Conservation (phyloP, 2,113 vertebrate genomes). For the Miniopterus natalensis region DNA sequence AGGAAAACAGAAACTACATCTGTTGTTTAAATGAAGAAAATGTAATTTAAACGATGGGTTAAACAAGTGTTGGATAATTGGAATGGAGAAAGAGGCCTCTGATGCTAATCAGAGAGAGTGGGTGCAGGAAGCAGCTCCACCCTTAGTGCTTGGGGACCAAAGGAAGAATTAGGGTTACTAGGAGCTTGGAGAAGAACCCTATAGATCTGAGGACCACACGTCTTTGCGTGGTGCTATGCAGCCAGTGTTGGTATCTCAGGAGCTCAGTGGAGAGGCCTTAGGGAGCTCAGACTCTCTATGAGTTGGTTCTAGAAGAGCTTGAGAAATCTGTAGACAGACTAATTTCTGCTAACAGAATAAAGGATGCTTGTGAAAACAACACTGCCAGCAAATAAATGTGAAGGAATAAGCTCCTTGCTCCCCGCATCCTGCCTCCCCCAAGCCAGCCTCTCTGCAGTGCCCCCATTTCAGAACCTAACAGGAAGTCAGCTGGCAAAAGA, state of each 20-base stretch:
- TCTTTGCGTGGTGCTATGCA: background rate
- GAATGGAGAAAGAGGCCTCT: background rate
- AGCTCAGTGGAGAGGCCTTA: background rate
- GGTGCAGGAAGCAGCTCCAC: background rate
- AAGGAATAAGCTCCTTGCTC: background rate
- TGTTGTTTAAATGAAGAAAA: conserved; percentile 4
- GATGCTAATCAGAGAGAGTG: background rate
- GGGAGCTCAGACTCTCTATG: background rate
- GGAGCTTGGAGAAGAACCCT: background rate
- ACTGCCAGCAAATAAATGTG: background rate
- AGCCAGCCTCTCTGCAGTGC: background rate
- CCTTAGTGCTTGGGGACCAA: background rate
- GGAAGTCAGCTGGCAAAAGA: background rate
- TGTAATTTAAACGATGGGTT: background rate
- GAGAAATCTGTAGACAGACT: background rate
- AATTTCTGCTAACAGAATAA: background rate
- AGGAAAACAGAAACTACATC: background rate
- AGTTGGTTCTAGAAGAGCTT: background rate
- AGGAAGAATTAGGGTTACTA: background rate
- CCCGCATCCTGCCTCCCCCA: background rate
- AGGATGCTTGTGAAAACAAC: background rate
- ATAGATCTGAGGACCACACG: background rate
- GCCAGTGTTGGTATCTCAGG: background rate
- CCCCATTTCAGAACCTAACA: background rate
- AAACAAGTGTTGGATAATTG: background rate